A percentile compares a stretch with the other conserved stretches of the same genome.
Conservation (phyloP, 2,113 vertebrate genomes). For the Myiagra hebetior region DNA sequence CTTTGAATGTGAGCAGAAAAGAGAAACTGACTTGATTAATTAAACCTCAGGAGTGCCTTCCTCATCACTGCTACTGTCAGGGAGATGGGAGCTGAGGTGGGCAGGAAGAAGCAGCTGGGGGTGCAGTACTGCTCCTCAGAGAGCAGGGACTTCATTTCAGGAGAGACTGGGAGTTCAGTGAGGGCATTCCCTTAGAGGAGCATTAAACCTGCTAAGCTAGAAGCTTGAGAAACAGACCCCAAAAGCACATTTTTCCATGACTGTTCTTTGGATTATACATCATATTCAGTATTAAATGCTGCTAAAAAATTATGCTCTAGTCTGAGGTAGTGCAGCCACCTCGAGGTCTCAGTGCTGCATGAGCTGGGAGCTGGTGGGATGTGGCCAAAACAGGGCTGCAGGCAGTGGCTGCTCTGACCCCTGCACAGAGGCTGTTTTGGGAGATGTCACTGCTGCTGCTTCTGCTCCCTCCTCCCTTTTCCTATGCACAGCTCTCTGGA, state of each 20-base stretch:
- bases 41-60: background rate
- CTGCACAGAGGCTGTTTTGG: background rate
- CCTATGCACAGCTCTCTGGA: background rate
- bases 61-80: background rate
- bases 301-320: background rate
- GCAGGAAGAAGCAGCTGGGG: background rate
- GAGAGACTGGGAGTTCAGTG: background rate
- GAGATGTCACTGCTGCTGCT: background rate
- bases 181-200: background rate
- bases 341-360: fast-evolving
- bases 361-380: background rate
- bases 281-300: background rate
- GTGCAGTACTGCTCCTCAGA: background rate
- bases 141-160: background rate
- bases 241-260: fast-evolving
- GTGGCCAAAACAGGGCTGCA: background rate
- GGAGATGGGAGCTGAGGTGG: background rate
- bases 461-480: background rate
- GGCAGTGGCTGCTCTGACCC: background rate
- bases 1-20: conserved; percentile 6
- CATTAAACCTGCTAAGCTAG: background rate
- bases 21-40: conserved; percentile 16
- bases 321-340: background rate
- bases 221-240: background rate
- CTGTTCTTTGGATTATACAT: background rate